Base-by-base conservation (phyloP, 2,888 invertebrate genomes). In the Meghimatium bilineatum region DNA sequence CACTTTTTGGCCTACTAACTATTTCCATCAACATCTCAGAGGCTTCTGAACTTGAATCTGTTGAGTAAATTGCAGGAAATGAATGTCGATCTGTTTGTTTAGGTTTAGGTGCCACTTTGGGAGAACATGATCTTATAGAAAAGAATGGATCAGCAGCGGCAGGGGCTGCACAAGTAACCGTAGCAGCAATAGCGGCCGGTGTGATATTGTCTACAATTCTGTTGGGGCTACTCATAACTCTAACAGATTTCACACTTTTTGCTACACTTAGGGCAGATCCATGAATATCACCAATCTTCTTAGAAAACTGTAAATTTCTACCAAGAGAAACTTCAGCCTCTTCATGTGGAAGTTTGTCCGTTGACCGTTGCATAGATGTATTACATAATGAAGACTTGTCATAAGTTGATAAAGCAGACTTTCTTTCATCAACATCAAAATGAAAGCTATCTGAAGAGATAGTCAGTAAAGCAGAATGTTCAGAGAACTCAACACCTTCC, bases 31-130 rank as follows among this genome's bases (percentile, higher is more conserved):
- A 74, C 44, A 78, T 38, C 38, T 56, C 80, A 56, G 78, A 52
- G 26, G 17, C 52, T 26, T 74, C 79, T 29, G 71, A 32, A 23
- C 44, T 26, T 36, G 63, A 32, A 23, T 34, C 29, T 23, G 49
- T 0, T 38, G 60, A 34, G n/a, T 84, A 75, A 44, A 63, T 56
- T 38, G 79, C 83, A 49, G 83, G 78, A 56, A 84, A 80, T 44
- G 84, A 84, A 67, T 84, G 84, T 34, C 84, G 56, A n/a, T 84
- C 84, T 36, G 75, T 84, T 23, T 74, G 75, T 36, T 67, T 63
- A 49, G 84, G 84, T n/a, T 84, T 84, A 49, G 84, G 84, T 34
- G 84, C 84, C 66, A 84, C 84, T 49, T 60, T 71, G 17, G 84
- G 84, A 12, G 84, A 82, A 29, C 6, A 38, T 44, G 32, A 29